These are phyloP conservation scores for Penaeus chinensis DNA, from an alignment of 1,140 invertebrate species.

Conservation along the genomic window DNA sequence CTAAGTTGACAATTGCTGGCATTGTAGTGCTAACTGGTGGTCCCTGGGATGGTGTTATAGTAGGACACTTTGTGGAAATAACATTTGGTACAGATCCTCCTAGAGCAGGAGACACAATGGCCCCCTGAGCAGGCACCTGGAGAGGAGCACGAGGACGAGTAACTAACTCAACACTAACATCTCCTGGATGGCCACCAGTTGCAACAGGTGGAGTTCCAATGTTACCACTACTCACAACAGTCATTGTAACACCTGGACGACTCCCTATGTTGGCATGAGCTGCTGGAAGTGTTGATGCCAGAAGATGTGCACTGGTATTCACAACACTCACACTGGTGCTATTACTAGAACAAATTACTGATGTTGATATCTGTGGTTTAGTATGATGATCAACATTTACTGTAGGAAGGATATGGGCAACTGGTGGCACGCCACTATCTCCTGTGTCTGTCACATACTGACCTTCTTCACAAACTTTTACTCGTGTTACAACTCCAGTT, in stretches of 20 bases:
- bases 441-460: slow-evolving; percentile 55
- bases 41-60: slow-evolving; percentile 28
- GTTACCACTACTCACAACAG: slow-evolving; percentile 41
- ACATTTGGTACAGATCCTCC: not conserved
- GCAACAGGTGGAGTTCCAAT: slow-evolving; percentile 21
- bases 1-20: slow-evolving; percentile 29
- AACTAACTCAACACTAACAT: slow-evolving; percentile 53
- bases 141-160: slow-evolving; percentile 30
- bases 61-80: not conserved
- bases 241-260: slow-evolving; percentile 48
- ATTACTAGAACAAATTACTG: not conserved
- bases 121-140: not conserved
- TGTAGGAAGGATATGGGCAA: slow-evolving; percentile 9
- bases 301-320: not conserved
- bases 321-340: not conserved
- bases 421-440: slow-evolving; percentile 25
- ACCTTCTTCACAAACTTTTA: slow-evolving; percentile 51
- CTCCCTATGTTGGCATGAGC: slow-evolving; percentile 6
- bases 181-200: slow-evolving; percentile 9
- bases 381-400: slow-evolving; percentile 4
- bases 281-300: slow-evolving; percentile 1
- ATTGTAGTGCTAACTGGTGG: slow-evolving; percentile 15
- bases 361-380: slow-evolving; percentile 1
- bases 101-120: slow-evolving; percentile 8
- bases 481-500: slow-evolving; percentile 47